Base-by-base conservation (phyloP, 2,888 invertebrate species). In the Tachystola acroxantha region DNA sequence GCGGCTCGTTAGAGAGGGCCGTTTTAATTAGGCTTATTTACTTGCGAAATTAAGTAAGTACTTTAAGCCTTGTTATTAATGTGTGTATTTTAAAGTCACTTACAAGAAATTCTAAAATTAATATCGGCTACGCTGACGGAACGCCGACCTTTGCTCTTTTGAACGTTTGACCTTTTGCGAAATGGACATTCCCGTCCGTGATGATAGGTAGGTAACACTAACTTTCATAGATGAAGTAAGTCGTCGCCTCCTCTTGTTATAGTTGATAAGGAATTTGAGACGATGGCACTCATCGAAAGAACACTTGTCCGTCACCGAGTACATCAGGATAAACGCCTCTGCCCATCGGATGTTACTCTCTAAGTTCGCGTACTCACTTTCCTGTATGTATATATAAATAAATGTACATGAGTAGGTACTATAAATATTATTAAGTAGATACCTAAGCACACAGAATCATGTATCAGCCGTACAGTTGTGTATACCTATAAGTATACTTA, bases 291-390 rank as follows among this genome's bases (percentile, higher is more conserved):
- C 94, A 69, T 95, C 94, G 69, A 96, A 96, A 38, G 95, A 95
- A 64, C 95, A 95, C 71, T 95, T 94, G 74, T 96, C 96, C 1
- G 95, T 95, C 22, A 96, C 94, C 0, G 95, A 95, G 68, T 96
- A 96, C 88, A 96, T 92, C 34, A 96, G 86, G 36, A 96, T 91
- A 64, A 94, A 95, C 10, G 94, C 95, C 67, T 96, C 96, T 1
- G 96, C 96, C 95, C 95, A 96, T 40, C 94, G 89, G 39, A 96
- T 94, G 66, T 95, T 93, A 39, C 91, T 90, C 72, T 96, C 95
- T 49, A 94, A 70, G 36, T 91, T 90, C 31, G 89, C 73, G 48
- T 90, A 91, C 68, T 92, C 92, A 45, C 88, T 88, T 76, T 92
- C 92, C 93, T 93, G 67, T 20, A 57, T 3, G 10, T 26, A 14